Percentiles rank a stretch among this genome's conserved stretches.
Conservation (phyloP, 2,888 invertebrate genomes). For the Pseudanteris insignis region DNA sequence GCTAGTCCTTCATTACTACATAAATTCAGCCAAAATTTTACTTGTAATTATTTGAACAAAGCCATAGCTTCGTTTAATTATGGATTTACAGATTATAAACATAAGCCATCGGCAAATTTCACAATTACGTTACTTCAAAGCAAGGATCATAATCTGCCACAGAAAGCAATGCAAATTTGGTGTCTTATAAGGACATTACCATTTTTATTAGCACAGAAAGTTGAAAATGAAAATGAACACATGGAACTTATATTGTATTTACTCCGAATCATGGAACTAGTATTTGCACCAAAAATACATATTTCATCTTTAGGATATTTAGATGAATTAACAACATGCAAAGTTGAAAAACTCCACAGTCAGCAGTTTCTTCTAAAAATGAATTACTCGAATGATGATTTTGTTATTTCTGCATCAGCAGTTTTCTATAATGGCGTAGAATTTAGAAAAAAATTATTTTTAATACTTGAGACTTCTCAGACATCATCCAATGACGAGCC, state of each 20-base stretch:
- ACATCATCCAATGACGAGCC: background rate
- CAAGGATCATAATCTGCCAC: slow-evolving; percentile 34
- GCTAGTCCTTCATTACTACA: slow-evolving; percentile 15
- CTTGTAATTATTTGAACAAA: slow-evolving; percentile 15
- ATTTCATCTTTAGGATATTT: slow-evolving; percentile 21
- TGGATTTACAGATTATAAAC: slow-evolving; percentile 28
- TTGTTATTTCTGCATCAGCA: slow-evolving; percentile 5
- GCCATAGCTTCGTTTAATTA: slow-evolving; percentile 20
- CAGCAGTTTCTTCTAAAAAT: slow-evolving; percentile 11
- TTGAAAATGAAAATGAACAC: slow-evolving; percentile 35
- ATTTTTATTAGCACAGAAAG: slow-evolving; percentile 43
- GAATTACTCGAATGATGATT: background rate
- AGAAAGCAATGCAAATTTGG: slow-evolving; percentile 47
- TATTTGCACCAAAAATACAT: slow-evolving; percentile 42
- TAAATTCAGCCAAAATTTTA: slow-evolving; percentile 6
- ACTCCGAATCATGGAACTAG: slow-evolving; percentile 45
- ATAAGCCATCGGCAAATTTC: slow-evolving; percentile 41
- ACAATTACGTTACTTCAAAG: slow-evolving; percentile 5
- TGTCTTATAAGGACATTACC: slow-evolving; percentile 37
- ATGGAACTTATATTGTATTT: slow-evolving; percentile 34
- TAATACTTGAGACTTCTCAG: slow-evolving; percentile 13
- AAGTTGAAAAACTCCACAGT: background rate
- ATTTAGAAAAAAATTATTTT: slow-evolving; percentile 17
- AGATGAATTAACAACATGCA: no score
- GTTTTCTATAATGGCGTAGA: slow-evolving; percentile 14